Base-by-base conservation (phyloP, 2,113 vertebrate species). In the Paramisgurnus dabryanus region DNA sequence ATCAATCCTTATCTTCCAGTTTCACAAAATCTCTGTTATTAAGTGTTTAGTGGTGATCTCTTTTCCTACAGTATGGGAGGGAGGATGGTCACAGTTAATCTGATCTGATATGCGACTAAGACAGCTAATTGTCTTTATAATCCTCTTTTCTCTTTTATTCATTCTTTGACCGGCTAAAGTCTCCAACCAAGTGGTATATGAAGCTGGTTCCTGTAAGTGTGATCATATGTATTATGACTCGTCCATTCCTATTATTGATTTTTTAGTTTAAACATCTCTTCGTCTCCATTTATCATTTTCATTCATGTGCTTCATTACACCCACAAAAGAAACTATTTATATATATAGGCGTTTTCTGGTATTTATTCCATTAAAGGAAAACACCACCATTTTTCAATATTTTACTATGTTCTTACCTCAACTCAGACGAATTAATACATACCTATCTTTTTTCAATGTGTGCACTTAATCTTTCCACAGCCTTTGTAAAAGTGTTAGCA, bases 111-210 rank as follows among this genome's bases (percentile, higher is more conserved):
- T 61, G 57, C 7, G 57, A 72, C 1, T 53, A 18, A 13, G 57
- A 61, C 57, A 63, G 12, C 47, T 65, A 10, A 65, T 66, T 40
- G 6, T 5, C 3, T 50, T 77, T 8, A 61, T 43, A 5, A 12
- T 53, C 60, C 50, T 79, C 53, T 41, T 76, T 17, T 71, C 64
- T 83, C 72, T 72, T 27, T 72, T 53, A 64, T 67, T 76, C 67
- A 71, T 17, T 68, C 81, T 74, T 71, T 5, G 43, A 85, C 80
- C 81, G 76, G 76, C 90, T 92, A 93, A 96, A 98, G 98, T 98
- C 98, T 94, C 96, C 98, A 92, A 98, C 96, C 94, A 99, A 98
- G 94, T 99, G 98, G 98, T 99, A 98, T 93, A 98, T 96, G 97
- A 99, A 99, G 94, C 95, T 99, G 95, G 97, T 99, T 91, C 98